Conservation (phyloP, 2,113 vertebrate species). For the Dendrocopos noguchii region DNA sequence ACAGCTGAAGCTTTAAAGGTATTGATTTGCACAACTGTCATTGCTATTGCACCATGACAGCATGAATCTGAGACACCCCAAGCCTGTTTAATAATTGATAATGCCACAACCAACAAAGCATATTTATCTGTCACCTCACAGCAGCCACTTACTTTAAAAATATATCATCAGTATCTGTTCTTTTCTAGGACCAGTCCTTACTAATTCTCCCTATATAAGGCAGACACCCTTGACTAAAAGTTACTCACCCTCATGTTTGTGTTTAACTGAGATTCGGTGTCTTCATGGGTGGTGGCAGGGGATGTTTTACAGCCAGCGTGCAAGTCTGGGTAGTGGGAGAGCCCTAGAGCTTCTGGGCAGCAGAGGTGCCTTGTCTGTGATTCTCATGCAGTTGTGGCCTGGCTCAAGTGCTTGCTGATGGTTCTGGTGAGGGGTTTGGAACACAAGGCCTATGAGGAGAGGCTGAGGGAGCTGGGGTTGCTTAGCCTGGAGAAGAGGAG, state of each 20-base stretch:
- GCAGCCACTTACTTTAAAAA: neutral
- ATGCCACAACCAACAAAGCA: neutral
- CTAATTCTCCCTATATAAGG: neutral
- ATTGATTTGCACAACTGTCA: neutral
- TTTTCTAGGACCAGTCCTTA: neutral
- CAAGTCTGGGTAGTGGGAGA: neutral
- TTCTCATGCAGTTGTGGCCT: rapidly evolving
- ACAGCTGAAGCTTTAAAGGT: neutral
- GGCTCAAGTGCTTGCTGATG: neutral
- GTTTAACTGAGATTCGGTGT: neutral
- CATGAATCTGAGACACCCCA: neutral
- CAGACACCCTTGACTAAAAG: neutral
- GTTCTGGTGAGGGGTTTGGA: neutral
- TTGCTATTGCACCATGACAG: neutral
- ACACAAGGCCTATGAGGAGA: too few relatives aligned
- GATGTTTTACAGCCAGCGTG: neutral
- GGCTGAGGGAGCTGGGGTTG: too few relatives aligned
- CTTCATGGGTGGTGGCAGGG: rapidly evolving
- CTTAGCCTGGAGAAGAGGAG: too few relatives aligned
- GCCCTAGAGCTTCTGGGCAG: rapidly evolving
- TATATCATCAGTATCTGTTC: neutral
- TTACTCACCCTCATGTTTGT: rapidly evolving
- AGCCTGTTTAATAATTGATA: neutral
- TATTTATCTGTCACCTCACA: neutral
- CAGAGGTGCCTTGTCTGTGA: neutral